Conservation (phyloP, 1,140 invertebrate species). For the Dolichoris vasculosae region DNA sequence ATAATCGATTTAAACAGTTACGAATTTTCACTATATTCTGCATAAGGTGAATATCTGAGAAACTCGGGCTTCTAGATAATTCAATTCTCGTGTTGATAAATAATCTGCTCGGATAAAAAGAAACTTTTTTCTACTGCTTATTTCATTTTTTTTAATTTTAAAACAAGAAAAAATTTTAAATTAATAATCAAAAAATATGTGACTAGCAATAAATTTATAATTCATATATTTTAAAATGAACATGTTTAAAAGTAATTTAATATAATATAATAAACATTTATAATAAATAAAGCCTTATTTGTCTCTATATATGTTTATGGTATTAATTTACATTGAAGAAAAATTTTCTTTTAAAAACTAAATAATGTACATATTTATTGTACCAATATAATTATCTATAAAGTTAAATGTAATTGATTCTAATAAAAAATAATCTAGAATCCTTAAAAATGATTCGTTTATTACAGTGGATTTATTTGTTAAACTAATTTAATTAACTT, state of each 20-base stretch:
- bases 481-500: constrained; percentile 22
- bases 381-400: not conserved
- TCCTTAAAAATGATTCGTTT: not conserved
- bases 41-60: no score
- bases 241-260: constrained; percentile 9
- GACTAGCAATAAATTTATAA: not conserved
- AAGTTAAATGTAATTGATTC: not conserved
- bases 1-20: no score
- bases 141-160: no score
- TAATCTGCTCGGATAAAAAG: no score
- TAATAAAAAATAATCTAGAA: not conserved
- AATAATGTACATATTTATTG: not conserved
- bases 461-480: no score
- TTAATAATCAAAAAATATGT: not conserved
- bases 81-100: no score
- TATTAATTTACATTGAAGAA: not conserved
- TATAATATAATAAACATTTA: not conserved
- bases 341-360: not conserved
- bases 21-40: no score
- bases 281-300: not conserved
- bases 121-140: no score
- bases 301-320: no score
- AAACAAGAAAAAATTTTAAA: not conserved
- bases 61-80: no score
- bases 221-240: not conserved